phyloP scores from a whole-genome alignment of 2,113 vertebrate genomes.

The Progne subis region DNA sequence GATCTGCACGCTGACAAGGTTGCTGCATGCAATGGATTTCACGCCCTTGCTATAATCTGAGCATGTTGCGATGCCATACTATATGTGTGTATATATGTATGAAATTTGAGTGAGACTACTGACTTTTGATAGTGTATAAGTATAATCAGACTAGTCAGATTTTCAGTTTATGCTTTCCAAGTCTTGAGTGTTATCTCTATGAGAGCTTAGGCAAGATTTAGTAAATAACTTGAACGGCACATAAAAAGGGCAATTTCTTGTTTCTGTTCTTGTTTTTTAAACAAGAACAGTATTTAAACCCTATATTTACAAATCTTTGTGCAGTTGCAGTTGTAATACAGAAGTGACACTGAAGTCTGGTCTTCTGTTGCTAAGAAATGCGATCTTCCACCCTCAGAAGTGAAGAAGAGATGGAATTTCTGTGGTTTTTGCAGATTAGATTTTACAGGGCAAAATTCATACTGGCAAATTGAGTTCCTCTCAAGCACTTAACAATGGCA shows the following conservation, averaged over 20 bases:
- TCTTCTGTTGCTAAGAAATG: background rate
- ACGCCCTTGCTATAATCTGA: slow-evolving; percentile 28
- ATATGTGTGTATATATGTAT: background rate
- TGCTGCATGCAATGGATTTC: slow-evolving; percentile 22
- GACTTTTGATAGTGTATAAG: background rate
- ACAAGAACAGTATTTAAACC: background rate
- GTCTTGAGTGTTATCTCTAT: background rate
- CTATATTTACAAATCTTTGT: background rate
- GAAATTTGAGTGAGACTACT: background rate
- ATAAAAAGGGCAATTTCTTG: background rate
- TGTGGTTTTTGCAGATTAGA: background rate
- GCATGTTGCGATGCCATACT: background rate
- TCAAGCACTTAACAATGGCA: background rate
- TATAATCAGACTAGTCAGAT: background rate
- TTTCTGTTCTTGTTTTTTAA: background rate
- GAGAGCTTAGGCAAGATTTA: background rate
- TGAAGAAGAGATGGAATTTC: background rate
- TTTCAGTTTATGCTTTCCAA: background rate
- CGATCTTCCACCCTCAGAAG: background rate
- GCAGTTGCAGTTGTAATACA: background rate
- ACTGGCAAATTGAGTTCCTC: background rate
- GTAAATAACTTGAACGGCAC: background rate
- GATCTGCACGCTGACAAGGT: background rate
- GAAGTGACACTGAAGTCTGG: background rate
- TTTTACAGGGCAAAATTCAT: background rate